A percentile compares a stretch with the other conserved stretches of the same genome.
Evolutionary conservation across 2,113 vertebrate genomes (phyloP).

Genomic region (Uropsilus gracilis): DNA sequence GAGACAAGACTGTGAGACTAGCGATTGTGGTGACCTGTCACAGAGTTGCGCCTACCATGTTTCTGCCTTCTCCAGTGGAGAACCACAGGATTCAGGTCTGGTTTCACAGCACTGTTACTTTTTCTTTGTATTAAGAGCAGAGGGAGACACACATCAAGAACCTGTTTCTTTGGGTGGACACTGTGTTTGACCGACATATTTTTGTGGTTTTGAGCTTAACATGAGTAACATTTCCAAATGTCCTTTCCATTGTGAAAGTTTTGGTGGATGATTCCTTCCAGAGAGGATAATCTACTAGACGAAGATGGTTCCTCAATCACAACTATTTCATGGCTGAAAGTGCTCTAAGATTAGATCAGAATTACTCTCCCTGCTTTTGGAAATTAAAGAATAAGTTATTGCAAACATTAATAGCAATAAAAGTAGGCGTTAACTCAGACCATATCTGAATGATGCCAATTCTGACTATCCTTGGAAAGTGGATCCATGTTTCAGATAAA

Average conservation of each 20-base stretch:
- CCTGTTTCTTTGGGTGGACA: neutral
- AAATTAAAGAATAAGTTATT: neutral
- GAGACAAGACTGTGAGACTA: too few species aligned
- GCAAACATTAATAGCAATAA: neutral
- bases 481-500: neutral
- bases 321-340: neutral
- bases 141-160: neutral
- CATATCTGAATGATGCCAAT: neutral
- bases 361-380: neutral
- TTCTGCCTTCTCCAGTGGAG: neutral
- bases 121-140: neutral
- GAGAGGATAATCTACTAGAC: neutral
- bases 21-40: too few species aligned
- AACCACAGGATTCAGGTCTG: neutral
- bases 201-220: constrained; percentile 25
- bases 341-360: neutral
- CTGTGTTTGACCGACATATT: neutral
- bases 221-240: constrained; percentile 19
- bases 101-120: neutral
- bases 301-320: neutral
- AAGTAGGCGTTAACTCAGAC: neutral
- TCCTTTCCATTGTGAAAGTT: neutral
- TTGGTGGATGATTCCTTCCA: constrained; percentile 30
- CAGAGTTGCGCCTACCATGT: too few species aligned
- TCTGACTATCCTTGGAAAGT: neutral